A percentile compares a stretch with the other conserved stretches of the same genome.
These are phyloP conservation scores for Bedellia somnulentella DNA, from an alignment of 2,888 invertebrate genomes.

Conservation along the genomic window DNA sequence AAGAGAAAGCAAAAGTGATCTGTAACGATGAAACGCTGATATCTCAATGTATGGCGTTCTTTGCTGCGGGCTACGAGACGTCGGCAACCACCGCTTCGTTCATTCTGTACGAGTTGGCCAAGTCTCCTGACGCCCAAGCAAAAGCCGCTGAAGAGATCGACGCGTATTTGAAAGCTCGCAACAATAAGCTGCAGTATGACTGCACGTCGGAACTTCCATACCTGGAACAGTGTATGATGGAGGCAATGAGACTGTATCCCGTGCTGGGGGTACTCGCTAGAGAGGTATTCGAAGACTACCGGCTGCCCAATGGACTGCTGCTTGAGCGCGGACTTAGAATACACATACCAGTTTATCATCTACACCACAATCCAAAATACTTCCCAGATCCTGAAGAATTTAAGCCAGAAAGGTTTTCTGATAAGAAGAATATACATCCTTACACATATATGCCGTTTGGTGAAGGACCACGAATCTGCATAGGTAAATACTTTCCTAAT, in stretches of 20 bases:
- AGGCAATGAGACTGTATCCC: conserved; percentile 42
- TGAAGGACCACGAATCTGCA: conserved; percentile 10
- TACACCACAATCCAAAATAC: conserved; percentile 7
- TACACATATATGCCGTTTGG: conserved; percentile 11
- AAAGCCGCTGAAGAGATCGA: conserved; percentile 36
- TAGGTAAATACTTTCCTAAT: conserved; percentile 9
- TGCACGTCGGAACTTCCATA: conserved; percentile 42
- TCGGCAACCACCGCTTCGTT: conserved; percentile 46
- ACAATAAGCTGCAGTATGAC: conserved; percentile 38
- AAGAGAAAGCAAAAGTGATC: conserved; percentile 16
- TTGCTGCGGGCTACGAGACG: conserved; percentile 56
- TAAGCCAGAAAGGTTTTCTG: conserved; percentile 6
- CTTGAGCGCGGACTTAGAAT: conserved; percentile 5
- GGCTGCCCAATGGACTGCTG: background rate
- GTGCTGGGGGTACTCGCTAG: conserved; percentile 23
- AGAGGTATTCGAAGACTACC: conserved; percentile 6
- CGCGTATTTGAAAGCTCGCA: conserved; percentile 21
- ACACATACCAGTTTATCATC: conserved; percentile 5
- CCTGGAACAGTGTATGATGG: conserved; percentile 39
- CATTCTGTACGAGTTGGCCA: conserved; percentile 44
- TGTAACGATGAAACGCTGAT: conserved; percentile 41
- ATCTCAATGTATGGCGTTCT: conserved; percentile 53
- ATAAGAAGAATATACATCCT: conserved; percentile 5
- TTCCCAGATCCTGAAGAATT: conserved; percentile 6
- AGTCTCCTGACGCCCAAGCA: conserved; percentile 35